Evolutionary conservation across 2,888 invertebrate genomes (phyloP).

Genomic region (Meiosimyza platycephala): DNA sequence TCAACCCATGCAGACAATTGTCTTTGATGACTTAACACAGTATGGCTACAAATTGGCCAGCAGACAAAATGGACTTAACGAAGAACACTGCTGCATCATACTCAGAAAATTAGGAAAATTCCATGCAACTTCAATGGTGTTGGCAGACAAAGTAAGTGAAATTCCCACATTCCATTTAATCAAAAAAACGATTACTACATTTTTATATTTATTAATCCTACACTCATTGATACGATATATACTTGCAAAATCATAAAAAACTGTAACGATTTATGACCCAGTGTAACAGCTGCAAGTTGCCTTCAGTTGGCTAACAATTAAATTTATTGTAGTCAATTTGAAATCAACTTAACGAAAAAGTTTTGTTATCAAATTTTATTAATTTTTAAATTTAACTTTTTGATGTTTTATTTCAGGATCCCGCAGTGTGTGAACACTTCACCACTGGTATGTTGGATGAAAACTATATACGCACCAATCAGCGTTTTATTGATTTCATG

Average conservation of each 20-base stretch:
- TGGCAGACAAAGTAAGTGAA: conserved; percentile 68
- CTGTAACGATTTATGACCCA: too few species aligned
- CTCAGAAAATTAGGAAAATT: conserved; percentile 70
- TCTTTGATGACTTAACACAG: conserved; percentile 68
- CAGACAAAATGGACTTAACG: conserved; percentile 70
- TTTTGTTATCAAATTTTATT: too few species aligned
- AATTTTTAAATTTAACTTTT: too few species aligned
- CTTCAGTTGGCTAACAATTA: too few species aligned
- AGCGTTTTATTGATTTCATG: conserved; percentile 61
- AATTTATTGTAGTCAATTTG: too few species aligned
- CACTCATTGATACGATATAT: too few species aligned
- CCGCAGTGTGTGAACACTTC: conserved; percentile 56
- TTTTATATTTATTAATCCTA: neutral
- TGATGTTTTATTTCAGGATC: conserved; percentile 49
- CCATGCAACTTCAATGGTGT: conserved; percentile 71
- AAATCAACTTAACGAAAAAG: too few species aligned
- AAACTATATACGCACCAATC: conserved; percentile 58
- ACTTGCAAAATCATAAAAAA: too few species aligned
- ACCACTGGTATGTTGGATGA: conserved; percentile 62
- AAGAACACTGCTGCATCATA: conserved; percentile 69
- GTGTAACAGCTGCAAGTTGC: too few species aligned
- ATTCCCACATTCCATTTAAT: neutral
- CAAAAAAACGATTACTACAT: neutral
- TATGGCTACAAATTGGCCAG: conserved; percentile 70
- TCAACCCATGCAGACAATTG: conserved; percentile 62